Evolutionary conservation across 2,888 invertebrate genomes (phyloP).

Genomic region (Hipparchia sbordonii): DNA sequence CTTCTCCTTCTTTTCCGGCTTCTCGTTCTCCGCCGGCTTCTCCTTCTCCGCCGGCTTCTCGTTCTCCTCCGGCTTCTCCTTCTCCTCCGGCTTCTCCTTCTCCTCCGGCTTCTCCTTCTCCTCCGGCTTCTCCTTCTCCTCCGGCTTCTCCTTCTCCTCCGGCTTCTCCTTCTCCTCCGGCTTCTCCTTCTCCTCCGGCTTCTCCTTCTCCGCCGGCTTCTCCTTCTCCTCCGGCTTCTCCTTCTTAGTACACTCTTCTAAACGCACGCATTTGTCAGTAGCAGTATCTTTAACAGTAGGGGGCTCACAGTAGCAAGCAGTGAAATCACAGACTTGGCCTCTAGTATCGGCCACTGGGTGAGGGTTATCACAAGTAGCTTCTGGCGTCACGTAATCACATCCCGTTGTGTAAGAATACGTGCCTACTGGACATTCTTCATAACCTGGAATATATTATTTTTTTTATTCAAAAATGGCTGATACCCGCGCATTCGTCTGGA

Average conservation of each 20-base stretch:
- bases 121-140: no score
- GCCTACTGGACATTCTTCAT: slow-evolving; percentile 44
- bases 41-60: no score
- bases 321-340: slow-evolving; percentile 50
- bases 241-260: slow-evolving; percentile 53
- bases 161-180: no score
- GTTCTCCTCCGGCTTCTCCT: no score
- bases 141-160: no score
- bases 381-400: slow-evolving; percentile 51
- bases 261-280: slow-evolving; percentile 51
- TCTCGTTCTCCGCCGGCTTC: no score
- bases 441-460: slow-evolving; percentile 39
- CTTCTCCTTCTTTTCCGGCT: not conserved
- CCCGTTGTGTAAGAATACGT: slow-evolving; percentile 47
- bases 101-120: no score
- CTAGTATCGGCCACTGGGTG: slow-evolving; percentile 43
- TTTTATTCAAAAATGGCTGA: not conserved
- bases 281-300: slow-evolving; percentile 56
- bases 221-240: not conserved
- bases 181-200: no score
- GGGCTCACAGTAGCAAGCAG: slow-evolving; percentile 57
- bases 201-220: not conserved
- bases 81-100: no score
- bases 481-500: no score
- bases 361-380: slow-evolving; percentile 60